Evolutionary conservation across 2,113 vertebrate species (phyloP).

Genomic region (Emydura subglobosa): DNA sequence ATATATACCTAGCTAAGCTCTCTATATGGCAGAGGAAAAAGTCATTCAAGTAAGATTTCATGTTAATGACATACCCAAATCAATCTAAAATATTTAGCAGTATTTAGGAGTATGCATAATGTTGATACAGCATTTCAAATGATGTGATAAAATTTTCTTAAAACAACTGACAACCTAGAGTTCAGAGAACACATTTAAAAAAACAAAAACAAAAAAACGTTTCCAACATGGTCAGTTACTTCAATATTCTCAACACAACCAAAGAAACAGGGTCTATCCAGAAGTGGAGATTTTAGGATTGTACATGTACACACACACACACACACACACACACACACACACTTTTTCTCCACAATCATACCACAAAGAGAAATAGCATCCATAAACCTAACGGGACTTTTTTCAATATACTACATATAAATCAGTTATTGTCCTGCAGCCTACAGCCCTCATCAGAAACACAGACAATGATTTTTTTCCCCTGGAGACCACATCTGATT

Average conservation of each 20-base stretch:
- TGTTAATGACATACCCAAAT: not conserved
- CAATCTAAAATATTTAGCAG: not conserved
- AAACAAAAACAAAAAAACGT: not conserved
- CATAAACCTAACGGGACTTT: not conserved
- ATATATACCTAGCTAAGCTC: not conserved
- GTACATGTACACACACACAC: not conserved
- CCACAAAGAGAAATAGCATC: not conserved
- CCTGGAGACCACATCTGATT: conserved; percentile 32
- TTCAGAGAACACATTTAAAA: not conserved
- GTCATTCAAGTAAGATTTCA: not conserved
- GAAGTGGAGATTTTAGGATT: not conserved
- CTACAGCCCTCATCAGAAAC: not conserved
- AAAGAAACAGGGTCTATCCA: not conserved
- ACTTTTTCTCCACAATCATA: not conserved
- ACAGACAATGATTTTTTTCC: conserved; percentile 25
- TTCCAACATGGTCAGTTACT: not conserved
- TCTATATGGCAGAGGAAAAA: not conserved
- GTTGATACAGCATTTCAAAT: not conserved
- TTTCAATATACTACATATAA: not conserved
- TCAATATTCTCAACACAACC: not conserved
- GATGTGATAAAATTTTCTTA: not conserved
- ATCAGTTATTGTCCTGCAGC: not conserved
- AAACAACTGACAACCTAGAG: not conserved
- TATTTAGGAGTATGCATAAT: not conserved
- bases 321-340: not conserved